Evolutionary conservation across 1,140 invertebrate species (phyloP).

Genomic region (Drosophila micromelanica): DNA sequence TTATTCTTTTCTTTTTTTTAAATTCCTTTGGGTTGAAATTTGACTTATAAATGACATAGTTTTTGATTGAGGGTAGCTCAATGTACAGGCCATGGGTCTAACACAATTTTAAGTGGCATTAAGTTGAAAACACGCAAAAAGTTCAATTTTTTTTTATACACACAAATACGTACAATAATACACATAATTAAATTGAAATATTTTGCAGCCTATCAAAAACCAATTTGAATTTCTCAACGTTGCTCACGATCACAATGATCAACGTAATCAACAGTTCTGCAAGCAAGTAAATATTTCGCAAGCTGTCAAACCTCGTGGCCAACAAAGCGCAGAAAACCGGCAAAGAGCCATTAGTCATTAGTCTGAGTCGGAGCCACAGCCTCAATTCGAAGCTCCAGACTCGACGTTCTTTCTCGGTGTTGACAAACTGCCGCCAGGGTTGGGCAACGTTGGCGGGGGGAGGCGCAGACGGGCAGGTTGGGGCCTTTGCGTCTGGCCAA

Average conservation of each 20-base stretch:
- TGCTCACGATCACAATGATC: too few relatives aligned
- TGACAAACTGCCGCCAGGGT: constrained; percentile 32
- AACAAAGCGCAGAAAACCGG: not conserved
- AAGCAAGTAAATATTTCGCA: constrained; percentile 3
- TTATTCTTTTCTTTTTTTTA: constrained; percentile 21
- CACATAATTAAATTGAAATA: too few relatives aligned
- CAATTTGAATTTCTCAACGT: too few relatives aligned
- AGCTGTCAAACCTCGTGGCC: not conserved
- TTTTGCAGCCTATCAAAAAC: too few relatives aligned
- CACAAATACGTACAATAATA: too few relatives aligned
- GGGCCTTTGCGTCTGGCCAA: constrained; percentile 1
- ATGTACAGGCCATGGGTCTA: not conserved
- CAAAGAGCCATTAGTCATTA: constrained; percentile 9
- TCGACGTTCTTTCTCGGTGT: constrained; percentile 27
- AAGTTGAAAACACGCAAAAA: not conserved
- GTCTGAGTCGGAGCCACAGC: not conserved
- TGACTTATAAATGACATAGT: constrained; percentile 19
- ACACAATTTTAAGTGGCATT: not conserved
- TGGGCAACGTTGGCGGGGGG: not conserved
- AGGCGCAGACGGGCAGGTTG: not conserved
- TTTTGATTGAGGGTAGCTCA: constrained; percentile 20
- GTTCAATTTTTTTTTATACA: too few relatives aligned
- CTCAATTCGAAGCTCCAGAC: too few relatives aligned
- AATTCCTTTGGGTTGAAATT: not conserved
- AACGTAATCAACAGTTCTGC: too few relatives aligned